These are phyloP conservation scores for Chrysochloris asiatica DNA, from an alignment of 2,113 vertebrate genomes.

Conservation along the genomic window DNA sequence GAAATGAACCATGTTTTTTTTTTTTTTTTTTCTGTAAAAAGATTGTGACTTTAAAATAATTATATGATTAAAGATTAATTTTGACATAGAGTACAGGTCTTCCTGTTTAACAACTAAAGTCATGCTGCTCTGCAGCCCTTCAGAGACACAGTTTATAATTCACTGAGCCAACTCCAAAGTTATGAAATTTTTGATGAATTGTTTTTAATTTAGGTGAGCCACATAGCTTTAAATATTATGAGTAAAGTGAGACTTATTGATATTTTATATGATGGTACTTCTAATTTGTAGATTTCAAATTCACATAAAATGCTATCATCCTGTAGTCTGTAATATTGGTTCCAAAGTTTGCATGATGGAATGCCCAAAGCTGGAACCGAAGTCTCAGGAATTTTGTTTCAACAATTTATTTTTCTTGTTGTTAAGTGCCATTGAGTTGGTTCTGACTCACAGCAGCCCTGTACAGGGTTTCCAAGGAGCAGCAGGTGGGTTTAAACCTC, in stretches of 20 bases:
- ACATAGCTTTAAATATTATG: conserved; percentile 52
- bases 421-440: background rate
- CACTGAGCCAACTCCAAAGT: conserved; percentile 38
- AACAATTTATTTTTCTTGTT: background rate
- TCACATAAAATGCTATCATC: conserved; percentile 25
- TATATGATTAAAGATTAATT: conserved; percentile 44
- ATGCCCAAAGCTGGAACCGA: background rate
- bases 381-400: background rate
- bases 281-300: conserved; percentile 57
- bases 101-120: background rate
- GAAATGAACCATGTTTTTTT: background rate
- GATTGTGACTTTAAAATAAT: background rate
- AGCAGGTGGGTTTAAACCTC: too few species aligned
- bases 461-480: too few species aligned
- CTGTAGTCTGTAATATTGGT: background rate
- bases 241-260: conserved; percentile 45
- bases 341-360: background rate
- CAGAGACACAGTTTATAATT: conserved; percentile 24
- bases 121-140: background rate
- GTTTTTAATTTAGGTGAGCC: conserved; percentile 63
- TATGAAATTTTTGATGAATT: conserved; percentile 63
- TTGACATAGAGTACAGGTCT: background rate
- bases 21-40: background rate
- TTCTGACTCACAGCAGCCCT: too few species aligned
- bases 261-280: conserved; percentile 44